Evolutionary conservation across 1,140 invertebrate species (phyloP), one percentile per base, ranked within the genome.

Genomic region (Drosophila albomicans): DNA sequence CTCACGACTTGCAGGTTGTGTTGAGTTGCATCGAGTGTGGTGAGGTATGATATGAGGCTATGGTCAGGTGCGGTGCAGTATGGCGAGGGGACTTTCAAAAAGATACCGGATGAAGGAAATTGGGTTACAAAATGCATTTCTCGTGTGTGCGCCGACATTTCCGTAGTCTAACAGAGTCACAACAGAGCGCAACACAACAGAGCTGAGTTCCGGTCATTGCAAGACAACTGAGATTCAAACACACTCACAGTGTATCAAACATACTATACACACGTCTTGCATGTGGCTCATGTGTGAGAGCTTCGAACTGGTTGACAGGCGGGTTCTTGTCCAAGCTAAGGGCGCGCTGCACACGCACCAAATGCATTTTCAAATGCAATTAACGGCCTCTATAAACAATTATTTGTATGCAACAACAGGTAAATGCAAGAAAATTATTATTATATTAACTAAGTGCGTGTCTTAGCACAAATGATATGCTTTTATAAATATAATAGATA

Each of bases 91-190:
- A 28, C 52, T 72, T 71, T 76, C 74, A 58, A 84, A 75, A 78
- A 88, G 84, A 88, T 71, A 89, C 78, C 85, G 84, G 84, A 88
- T 67, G 49, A 57, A 63, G 84, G 84, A 88, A 88, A 89, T 88
- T 89, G 80, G 85, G 85, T 81, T 88, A 75, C 84, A 75, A 89
- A 86, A 88, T 88, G 84, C 85, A 88, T 81, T 84, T 84, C 80
- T 81, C 79, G 82, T 70, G 46, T 64, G 75, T 58, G 51, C 51
- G 48, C 56, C 72, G 58, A 86, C 81, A 86, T 79, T 82, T 86
- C 82, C 82, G 82, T 81, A 45, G 58, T 61, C 73, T 84, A 87
- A 87, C 80, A 87, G 82, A 68, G 80, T 65, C 85, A 76, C 84
- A 87, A 87, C 84, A 87, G 76, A 49, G 82, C 59, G 41, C 41